A percentile compares a stretch with the other conserved stretches of the same genome.
These are phyloP conservation scores for Sebastes schlegelii DNA, from an alignment of 2,113 vertebrate genomes.

Conservation along the genomic window DNA sequence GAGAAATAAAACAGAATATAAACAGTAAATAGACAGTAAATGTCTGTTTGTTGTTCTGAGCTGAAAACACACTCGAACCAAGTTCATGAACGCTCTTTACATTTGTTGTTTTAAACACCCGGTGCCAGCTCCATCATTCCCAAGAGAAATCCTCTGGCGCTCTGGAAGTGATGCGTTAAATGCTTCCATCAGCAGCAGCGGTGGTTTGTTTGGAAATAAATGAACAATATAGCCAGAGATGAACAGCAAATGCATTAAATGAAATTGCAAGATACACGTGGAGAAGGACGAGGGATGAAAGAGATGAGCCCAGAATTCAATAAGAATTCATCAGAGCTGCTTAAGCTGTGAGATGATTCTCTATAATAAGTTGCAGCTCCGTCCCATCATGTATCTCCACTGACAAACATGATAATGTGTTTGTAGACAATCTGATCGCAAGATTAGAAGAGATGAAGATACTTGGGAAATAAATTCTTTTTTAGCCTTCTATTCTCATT, in stretches of 20 bases:
- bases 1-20: neutral
- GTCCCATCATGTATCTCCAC: neutral
- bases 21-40: conserved; percentile 4
- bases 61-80: neutral
- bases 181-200: conserved; percentile 41
- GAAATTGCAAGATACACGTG: conserved; percentile 43
- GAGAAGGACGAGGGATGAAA: conserved; percentile 24
- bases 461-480: neutral
- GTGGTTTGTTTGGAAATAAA: conserved; percentile 51
- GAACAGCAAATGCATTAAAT: conserved; percentile 54
- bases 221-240: conserved; percentile 55
- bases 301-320: conserved; percentile 48
- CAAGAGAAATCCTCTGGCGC: conserved; percentile 32
- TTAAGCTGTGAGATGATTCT: conserved; percentile 43
- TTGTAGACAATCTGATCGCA: conserved; percentile 10
- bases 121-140: conserved; percentile 37
- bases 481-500: conserved; percentile 13
- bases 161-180: conserved; percentile 62
- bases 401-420: conserved; percentile 40
- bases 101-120: conserved; percentile 51
- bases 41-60: conserved; percentile 4
- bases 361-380: conserved; percentile 23
- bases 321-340: conserved; percentile 53
- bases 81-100: conserved; percentile 27
- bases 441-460: conserved; percentile 25